Percentiles rank a stretch among this genome's conserved stretches.
phyloP scores from a whole-genome alignment of 2,113 vertebrate species.

The Ia io region DNA sequence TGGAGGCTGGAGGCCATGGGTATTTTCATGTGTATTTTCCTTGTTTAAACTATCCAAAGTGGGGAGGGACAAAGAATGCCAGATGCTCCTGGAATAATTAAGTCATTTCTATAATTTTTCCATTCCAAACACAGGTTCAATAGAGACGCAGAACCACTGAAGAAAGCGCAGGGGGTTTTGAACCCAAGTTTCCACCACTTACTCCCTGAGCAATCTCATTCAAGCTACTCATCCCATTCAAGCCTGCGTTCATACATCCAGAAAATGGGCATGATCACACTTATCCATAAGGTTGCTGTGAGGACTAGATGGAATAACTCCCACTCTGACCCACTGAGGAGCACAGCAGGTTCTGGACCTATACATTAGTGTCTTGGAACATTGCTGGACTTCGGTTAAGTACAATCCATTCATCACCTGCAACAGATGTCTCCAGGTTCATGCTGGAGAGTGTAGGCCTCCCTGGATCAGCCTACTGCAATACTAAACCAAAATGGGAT shows the following conservation, averaged over 20 bases:
- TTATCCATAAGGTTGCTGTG: not conserved
- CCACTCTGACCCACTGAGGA: fast-evolving
- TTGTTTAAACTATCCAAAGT: not conserved
- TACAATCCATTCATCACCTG: not conserved
- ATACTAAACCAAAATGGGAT: not conserved
- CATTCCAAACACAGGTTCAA: not conserved
- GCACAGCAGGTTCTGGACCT: not conserved
- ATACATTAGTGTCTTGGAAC: not conserved
- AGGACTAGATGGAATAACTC: not conserved
- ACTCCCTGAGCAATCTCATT: not conserved
- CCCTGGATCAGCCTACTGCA: not conserved
- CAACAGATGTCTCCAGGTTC: not conserved
- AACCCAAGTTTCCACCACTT: not conserved
- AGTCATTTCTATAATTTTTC: not conserved
- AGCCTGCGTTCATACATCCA: not conserved
- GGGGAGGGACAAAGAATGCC: not conserved
- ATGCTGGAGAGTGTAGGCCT: not conserved
- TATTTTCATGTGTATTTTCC: not conserved
- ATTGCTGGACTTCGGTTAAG: not conserved
- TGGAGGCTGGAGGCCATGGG: not conserved
- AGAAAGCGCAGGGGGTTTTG: not conserved
- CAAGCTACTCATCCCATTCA: not conserved
- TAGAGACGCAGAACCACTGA: not conserved
- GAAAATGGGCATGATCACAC: not conserved
- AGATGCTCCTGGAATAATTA: not conserved